Evolutionary conservation across 1,140 invertebrate genomes (phyloP).

Genomic region (Drosophila pandora): DNA sequence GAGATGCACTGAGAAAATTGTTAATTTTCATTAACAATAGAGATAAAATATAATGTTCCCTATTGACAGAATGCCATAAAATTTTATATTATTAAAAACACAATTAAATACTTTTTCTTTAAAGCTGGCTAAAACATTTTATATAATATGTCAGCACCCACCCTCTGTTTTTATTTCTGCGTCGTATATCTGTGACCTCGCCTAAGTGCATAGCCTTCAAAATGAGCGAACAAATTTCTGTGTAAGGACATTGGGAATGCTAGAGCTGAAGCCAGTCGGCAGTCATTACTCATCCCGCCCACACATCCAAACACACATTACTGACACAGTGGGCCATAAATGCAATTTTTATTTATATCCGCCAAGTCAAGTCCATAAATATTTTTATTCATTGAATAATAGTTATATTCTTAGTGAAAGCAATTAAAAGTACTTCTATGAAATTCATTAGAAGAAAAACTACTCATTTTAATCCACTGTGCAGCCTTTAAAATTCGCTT

Average conservation of each 20-base stretch:
- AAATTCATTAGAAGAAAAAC: background rate
- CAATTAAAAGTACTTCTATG: background rate
- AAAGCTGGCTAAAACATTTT: constrained; percentile 46
- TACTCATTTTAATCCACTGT: constrained; percentile 31
- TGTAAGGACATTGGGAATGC: constrained; percentile 66
- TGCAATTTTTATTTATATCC: background rate
- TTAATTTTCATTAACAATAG: too few relatives aligned
- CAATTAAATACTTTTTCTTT: constrained; percentile 21
- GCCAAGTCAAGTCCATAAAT: background rate
- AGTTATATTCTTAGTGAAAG: background rate
- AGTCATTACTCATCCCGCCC: constrained; percentile 73
- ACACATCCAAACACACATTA: constrained; percentile 29
- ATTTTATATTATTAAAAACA: background rate
- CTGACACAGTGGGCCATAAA: constrained; percentile 30
- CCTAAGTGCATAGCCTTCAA: constrained; percentile 76
- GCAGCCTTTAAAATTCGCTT: constrained; percentile 39
- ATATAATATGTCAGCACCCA: constrained; percentile 32
- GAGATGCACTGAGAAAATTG: constrained; percentile 1
- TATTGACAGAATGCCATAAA: too few relatives aligned
- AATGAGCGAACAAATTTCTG: constrained; percentile 40
- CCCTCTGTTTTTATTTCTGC: constrained; percentile 13
- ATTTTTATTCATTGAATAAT: background rate
- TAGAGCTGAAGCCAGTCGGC: constrained; percentile 30
- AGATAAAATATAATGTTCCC: too few relatives aligned
- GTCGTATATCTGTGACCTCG: constrained; percentile 68